phyloP scores from a whole-genome alignment of 1,140 invertebrate species.

The Pogonognathellus flavescens region DNA sequence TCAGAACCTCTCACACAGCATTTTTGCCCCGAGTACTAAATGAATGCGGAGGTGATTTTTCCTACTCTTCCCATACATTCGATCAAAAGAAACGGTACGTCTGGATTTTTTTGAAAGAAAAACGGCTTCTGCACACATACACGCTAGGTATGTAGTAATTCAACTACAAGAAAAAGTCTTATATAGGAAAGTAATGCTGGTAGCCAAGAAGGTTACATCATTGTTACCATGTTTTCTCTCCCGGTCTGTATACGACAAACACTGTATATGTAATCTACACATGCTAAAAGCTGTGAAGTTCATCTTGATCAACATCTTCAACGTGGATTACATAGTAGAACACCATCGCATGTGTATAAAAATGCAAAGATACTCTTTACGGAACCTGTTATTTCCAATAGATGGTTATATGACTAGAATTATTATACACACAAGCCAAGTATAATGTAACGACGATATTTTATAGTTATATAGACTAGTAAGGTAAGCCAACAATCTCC shows the following conservation, averaged over 20 bases:
- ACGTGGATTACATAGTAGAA: not conserved
- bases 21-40: not conserved
- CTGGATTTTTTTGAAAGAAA: not conserved
- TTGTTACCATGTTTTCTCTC: no score
- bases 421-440: not conserved
- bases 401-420: not conserved
- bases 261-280: no score
- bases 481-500: not conserved
- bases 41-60: conserved; percentile 36
- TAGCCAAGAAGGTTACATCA: no score
- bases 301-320: no score
- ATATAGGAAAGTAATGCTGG: no score
- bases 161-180: no score
- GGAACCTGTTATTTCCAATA: conserved; percentile 28
- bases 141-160: not conserved
- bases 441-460: not conserved
- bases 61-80: conserved; percentile 9
- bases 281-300: no score
- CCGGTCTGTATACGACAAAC: no score
- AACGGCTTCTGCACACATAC: conserved; percentile 18
- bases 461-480: not conserved
- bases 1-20: not conserved
- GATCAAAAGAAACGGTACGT: conserved; percentile 23
- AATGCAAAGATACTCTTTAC: not conserved
- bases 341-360: not conserved